Conservation (phyloP, 2,113 vertebrate genomes). For the Lampris incognitus region DNA sequence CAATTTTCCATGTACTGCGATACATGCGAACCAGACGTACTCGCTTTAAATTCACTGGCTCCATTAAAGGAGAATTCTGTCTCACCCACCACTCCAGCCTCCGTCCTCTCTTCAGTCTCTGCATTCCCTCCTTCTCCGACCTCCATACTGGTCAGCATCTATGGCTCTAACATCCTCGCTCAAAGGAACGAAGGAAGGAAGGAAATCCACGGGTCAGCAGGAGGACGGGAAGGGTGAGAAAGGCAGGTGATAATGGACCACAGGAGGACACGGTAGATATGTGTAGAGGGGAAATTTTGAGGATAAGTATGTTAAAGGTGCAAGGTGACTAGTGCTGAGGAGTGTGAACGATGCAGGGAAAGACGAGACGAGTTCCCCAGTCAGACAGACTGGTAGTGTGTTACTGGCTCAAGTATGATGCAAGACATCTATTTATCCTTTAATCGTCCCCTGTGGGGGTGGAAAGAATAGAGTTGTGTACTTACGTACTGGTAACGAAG, state of each 20-base stretch:
- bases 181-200: slow-evolving; percentile 14
- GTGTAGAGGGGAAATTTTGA: slow-evolving; percentile 19
- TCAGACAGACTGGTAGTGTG: slow-evolving; percentile 51
- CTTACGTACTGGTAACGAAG: slow-evolving; percentile 44
- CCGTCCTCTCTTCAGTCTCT: slow-evolving; percentile 9
- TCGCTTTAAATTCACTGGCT: slow-evolving; percentile 30
- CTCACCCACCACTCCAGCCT: slow-evolving; percentile 32
- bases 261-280: background rate
- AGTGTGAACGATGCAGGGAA: slow-evolving; percentile 15
- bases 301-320: background rate
- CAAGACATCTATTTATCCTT: slow-evolving; percentile 37
- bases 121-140: slow-evolving; percentile 26
- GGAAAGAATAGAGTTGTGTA: slow-evolving; percentile 42
- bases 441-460: slow-evolving; percentile 9
- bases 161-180: slow-evolving; percentile 3
- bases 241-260: background rate
- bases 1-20: slow-evolving; percentile 45
- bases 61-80: slow-evolving; percentile 55
- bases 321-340: slow-evolving; percentile 4
- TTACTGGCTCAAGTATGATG: slow-evolving; percentile 14
- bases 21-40: slow-evolving; percentile 14
- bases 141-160: slow-evolving; percentile 3
- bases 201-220: background rate
- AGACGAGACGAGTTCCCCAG: slow-evolving; percentile 46
- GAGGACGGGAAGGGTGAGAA: slow-evolving; percentile 8